Evolutionary conservation across 2,888 invertebrate species (phyloP).

Genomic region (Corythucha ciliata): DNA sequence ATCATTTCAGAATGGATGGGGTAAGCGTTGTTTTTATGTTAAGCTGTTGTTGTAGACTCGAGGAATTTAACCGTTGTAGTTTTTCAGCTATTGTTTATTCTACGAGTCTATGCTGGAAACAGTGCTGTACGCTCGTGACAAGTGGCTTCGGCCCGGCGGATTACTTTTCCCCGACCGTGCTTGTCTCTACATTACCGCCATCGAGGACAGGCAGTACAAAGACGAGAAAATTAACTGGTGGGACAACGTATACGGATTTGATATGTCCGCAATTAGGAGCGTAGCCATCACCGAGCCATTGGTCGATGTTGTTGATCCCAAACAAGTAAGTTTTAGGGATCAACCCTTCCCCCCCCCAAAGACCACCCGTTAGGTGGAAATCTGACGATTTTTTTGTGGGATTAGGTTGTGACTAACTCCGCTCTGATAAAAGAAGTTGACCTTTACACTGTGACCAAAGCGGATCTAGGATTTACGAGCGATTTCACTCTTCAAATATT

Average conservation of each 20-base stretch:
- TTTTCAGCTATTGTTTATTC: conserved; percentile 69
- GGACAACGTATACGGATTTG: conserved; percentile 99
- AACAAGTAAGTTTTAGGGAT: conserved; percentile 54
- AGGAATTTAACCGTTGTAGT: neutral
- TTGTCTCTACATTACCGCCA: conserved; percentile 85
- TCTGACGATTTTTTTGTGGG: neutral
- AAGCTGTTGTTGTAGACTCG: neutral
- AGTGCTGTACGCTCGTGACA: conserved; percentile 94
- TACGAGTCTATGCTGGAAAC: conserved; percentile 99
- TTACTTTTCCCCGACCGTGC: conserved; percentile 56
- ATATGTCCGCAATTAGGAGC: conserved; percentile 97
- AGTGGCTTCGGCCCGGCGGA: conserved; percentile 85
- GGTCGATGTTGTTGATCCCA: conserved; percentile 97
- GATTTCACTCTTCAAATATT: conserved; percentile 68
- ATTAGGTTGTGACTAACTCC: conserved; percentile 82
- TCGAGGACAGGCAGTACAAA: conserved; percentile 97
- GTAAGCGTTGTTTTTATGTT: conserved; percentile 23
- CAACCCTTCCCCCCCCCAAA: conserved; percentile 1
- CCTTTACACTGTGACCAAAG: conserved; percentile 92
- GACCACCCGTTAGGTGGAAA: conserved; percentile 3
- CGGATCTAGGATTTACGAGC: conserved; percentile 84
- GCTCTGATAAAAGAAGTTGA: conserved; percentile 95
- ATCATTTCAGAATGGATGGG: conserved; percentile 71
- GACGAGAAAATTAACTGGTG: conserved; percentile 99
- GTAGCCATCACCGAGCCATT: conserved; percentile 97